These are phyloP conservation scores for Propithecus deckenii DNA, from an alignment of 2,797 vertebrate genomes.

Conservation along the genomic window DNA sequence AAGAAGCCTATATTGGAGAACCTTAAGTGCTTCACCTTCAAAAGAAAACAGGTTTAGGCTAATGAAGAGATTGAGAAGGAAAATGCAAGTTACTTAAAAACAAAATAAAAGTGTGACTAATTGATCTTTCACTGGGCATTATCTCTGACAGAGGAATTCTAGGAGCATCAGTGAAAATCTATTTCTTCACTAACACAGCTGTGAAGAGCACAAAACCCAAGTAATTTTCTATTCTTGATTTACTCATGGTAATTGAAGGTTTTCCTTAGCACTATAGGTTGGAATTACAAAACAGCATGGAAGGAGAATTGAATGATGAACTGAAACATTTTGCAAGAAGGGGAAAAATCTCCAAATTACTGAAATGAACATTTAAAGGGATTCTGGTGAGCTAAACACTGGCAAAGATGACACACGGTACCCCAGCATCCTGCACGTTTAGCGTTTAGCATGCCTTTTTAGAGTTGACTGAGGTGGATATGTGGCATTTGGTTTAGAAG, in stretches of 20 bases:
- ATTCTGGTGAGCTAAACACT: neutral
- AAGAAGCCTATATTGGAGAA: neutral
- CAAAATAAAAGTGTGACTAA: conserved; percentile 19
- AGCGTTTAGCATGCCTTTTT: neutral
- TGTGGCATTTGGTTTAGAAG: neutral
- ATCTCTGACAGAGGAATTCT: conserved; percentile 42
- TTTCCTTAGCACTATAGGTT: conserved; percentile 35
- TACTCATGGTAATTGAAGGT: conserved; percentile 35
- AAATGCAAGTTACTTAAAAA: conserved; percentile 49
- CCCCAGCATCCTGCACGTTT: neutral
- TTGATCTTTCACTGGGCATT: conserved; percentile 17
- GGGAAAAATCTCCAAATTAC: neutral
- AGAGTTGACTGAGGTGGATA: neutral
- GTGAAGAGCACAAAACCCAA: neutral
- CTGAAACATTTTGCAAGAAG: neutral
- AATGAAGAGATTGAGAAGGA: neutral
- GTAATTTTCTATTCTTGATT: conserved; percentile 51
- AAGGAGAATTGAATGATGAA: neutral
- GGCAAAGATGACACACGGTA: neutral
- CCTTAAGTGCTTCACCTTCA: neutral
- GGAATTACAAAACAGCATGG: conserved; percentile 23
- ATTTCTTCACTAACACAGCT: conserved; percentile 5
- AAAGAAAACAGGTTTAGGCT: conserved; percentile 7
- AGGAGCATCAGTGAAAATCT: conserved; percentile 46
- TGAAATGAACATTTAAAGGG: neutral